Percentiles rank a stretch among this genome's conserved stretches.
Evolutionary conservation across 2,888 invertebrate species (phyloP).

Genomic region (Liposcelis brunnea): DNA sequence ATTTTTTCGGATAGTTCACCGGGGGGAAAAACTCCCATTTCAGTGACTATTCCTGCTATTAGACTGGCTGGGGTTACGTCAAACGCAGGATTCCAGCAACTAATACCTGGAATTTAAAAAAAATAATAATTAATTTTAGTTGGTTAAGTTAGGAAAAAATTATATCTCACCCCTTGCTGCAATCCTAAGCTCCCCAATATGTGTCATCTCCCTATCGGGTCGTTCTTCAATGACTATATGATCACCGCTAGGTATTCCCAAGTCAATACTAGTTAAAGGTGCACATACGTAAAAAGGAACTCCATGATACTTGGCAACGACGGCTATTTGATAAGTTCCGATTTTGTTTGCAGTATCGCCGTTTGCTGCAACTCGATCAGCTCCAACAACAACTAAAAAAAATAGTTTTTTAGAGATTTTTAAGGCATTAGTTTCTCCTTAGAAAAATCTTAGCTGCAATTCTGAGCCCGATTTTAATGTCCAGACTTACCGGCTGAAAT

Average conservation of each 20-base stretch:
- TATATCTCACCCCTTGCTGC: constrained; percentile 71
- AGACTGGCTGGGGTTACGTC: constrained; percentile 89
- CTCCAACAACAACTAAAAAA: constrained; percentile 72
- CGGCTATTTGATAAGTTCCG: constrained; percentile 82
- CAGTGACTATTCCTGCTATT: constrained; percentile 89
- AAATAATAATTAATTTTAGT: constrained; percentile 3
- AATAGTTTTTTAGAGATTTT: too few relatives aligned
- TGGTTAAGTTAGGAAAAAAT: constrained; percentile 7
- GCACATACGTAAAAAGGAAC: constrained; percentile 94
- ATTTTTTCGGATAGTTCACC: constrained; percentile 23
- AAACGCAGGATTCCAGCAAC: constrained; percentile 97
- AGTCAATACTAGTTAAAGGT: constrained; percentile 81
- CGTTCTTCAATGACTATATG: constrained; percentile 88
- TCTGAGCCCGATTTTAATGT: background rate
- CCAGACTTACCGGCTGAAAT: constrained; percentile 42
- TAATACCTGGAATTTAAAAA: constrained; percentile 50
- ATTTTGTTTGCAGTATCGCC: constrained; percentile 99
- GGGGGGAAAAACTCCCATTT: constrained; percentile 69
- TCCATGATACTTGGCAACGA: constrained; percentile 73
- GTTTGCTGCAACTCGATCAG: constrained; percentile 87
- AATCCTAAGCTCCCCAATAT: constrained; percentile 68
- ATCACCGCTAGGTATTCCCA: constrained; percentile 57
- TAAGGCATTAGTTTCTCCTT: too few relatives aligned
- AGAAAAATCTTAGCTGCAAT: background rate
- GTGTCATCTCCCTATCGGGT: constrained; percentile 79